phyloP scores from a whole-genome alignment of 2,888 invertebrate species.

The Acholoe squamosa region DNA sequence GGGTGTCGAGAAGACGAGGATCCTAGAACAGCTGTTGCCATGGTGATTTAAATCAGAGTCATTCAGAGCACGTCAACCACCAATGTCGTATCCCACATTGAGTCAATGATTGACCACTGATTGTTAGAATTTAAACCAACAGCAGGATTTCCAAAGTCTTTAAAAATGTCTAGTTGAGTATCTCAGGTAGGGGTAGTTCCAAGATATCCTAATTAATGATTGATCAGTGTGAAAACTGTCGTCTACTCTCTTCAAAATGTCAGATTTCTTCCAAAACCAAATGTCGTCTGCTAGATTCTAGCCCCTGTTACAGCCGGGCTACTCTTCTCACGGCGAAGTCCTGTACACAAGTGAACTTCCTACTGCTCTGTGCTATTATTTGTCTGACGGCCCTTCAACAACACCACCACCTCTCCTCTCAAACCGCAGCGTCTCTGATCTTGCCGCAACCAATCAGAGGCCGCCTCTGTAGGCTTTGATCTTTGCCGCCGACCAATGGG shows the following conservation, averaged over 20 bases:
- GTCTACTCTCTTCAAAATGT: too few species aligned
- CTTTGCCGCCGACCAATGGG: slow-evolving; percentile 39
- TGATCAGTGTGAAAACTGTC: too few species aligned
- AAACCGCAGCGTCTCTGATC: slow-evolving; percentile 40
- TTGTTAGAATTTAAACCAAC: too few species aligned
- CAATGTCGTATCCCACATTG: too few species aligned
- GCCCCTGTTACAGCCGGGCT: background rate
- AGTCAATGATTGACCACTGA: too few species aligned
- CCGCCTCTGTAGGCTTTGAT: background rate
- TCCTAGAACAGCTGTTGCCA: slow-evolving; percentile 44
- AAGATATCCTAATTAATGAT: too few species aligned
- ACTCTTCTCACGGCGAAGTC: background rate
- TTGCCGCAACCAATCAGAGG: slow-evolving; percentile 38
- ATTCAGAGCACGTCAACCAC: too few species aligned
- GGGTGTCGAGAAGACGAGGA: background rate
- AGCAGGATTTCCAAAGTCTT: too few species aligned
- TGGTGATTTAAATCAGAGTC: background rate
- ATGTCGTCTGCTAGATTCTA: background rate
- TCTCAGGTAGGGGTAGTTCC: too few species aligned
- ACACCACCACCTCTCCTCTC: slow-evolving; percentile 29
- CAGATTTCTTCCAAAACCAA: background rate
- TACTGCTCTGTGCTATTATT: background rate
- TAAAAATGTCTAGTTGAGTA: too few species aligned
- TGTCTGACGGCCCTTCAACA: slow-evolving; percentile 40
- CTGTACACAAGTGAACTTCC: slow-evolving; percentile 25